Percentiles rank a stretch among this genome's conserved stretches.
These are phyloP conservation scores for Misgurnus anguillicaudatus DNA, from an alignment of 2,113 vertebrate genomes.

Conservation along the genomic window DNA sequence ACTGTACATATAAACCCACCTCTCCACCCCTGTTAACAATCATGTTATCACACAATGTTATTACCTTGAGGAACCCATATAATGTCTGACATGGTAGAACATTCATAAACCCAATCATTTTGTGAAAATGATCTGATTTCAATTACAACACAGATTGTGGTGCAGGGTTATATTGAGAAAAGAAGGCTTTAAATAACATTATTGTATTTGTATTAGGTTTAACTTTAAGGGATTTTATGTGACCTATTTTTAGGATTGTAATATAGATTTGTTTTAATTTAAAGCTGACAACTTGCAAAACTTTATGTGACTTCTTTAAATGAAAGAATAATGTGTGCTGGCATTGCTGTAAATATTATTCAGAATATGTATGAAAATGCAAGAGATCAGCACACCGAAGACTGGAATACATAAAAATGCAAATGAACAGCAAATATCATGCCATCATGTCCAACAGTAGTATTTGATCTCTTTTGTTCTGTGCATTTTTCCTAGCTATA, in stretches of 20 bases:
- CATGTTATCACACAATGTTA: too few species aligned
- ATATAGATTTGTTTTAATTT: neutral
- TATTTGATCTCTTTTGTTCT: neutral
- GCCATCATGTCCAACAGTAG: neutral
- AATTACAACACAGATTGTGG: neutral
- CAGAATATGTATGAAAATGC: conserved; percentile 16
- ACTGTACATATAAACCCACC: too few species aligned
- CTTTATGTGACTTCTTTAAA: neutral
- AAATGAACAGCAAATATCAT: conserved; percentile 3
- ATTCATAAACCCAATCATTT: too few species aligned
- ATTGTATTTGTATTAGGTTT: neutral
- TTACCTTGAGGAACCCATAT: too few species aligned
- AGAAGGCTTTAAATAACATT: neutral
- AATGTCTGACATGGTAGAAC: too few species aligned
- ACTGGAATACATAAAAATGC: conserved; percentile 14
- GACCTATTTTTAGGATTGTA: neutral
- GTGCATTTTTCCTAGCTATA: neutral
- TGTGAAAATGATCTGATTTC: neutral
- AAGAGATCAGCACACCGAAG: neutral
- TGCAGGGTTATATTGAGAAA: neutral
- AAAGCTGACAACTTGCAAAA: neutral
- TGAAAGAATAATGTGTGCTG: neutral
- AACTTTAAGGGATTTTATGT: neutral
- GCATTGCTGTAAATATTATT: neutral
- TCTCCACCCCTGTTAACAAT: too few species aligned